phyloP scores from a whole-genome alignment of 2,888 invertebrate genomes.

The Acleris holmiana region DNA sequence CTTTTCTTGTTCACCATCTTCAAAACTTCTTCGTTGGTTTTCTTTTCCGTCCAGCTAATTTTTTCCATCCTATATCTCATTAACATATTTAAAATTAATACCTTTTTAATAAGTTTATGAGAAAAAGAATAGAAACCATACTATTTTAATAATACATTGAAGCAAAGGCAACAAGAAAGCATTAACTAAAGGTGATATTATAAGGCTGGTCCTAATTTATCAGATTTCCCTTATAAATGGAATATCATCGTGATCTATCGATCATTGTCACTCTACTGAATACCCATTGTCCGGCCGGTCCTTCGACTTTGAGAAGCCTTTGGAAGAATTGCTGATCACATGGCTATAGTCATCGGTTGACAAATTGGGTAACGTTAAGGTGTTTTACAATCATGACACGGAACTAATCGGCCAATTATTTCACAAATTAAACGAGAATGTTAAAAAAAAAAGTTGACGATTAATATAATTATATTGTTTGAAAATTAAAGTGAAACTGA shows the following conservation, averaged over 20 bases:
- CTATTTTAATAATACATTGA: background rate
- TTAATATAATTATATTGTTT: too few species aligned
- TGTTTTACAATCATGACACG: background rate
- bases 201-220: background rate
- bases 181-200: background rate
- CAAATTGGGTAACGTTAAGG: slow-evolving; percentile 9
- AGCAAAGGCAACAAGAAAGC: background rate
- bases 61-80: too few species aligned
- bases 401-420: background rate
- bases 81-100: too few species aligned
- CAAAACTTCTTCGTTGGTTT: too few species aligned
- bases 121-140: too few species aligned
- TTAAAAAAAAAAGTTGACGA: too few species aligned
- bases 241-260: slow-evolving; percentile 30
- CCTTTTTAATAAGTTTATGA: too few species aligned
- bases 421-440: too few species aligned
- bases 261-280: slow-evolving; percentile 33
- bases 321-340: slow-evolving; percentile 11
- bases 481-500: too few species aligned
- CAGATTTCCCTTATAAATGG: slow-evolving; percentile 21
- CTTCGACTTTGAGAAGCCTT: slow-evolving; percentile 10
- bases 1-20: too few species aligned
- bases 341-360: slow-evolving; percentile 14
- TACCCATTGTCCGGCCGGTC: slow-evolving; percentile 24
- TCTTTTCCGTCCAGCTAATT: too few species aligned